Conservation (phyloP, 2,888 invertebrate genomes). For the Tipula vernalis region DNA sequence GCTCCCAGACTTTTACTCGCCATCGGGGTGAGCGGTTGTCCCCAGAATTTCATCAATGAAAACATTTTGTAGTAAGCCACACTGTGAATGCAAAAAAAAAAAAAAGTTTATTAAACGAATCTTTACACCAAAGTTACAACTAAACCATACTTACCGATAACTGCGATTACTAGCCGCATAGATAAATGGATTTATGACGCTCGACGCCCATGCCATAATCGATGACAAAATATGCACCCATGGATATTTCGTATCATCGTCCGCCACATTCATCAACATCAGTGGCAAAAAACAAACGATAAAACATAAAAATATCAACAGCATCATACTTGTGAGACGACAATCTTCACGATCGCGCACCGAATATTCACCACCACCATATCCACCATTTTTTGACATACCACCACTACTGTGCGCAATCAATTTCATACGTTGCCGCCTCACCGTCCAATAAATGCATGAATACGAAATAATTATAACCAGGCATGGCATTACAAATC, state of each 20-base stretch:
- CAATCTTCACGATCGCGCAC: slow-evolving; percentile 49
- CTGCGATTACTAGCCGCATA: slow-evolving; percentile 83
- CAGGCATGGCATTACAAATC: slow-evolving; percentile 70
- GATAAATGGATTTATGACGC: slow-evolving; percentile 80
- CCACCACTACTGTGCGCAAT: slow-evolving; percentile 59
- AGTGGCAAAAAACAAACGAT: slow-evolving; percentile 75
- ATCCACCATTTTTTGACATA: slow-evolving; percentile 23
- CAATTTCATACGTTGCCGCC: slow-evolving; percentile 58
- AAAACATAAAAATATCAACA: slow-evolving; percentile 78
- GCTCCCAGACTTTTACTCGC: slow-evolving; percentile 32
- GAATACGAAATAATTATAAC: slow-evolving; percentile 77
- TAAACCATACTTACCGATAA: slow-evolving; percentile 39
- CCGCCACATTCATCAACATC: slow-evolving; percentile 78
- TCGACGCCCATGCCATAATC: slow-evolving; percentile 79
- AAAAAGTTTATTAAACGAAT: neutral
- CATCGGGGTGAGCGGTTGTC: slow-evolving; percentile 32
- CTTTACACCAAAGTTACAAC: neutral
- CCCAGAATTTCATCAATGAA: slow-evolving; percentile 32
- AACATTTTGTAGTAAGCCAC: slow-evolving; percentile 33
- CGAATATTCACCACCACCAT: neutral
- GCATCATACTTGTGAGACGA: slow-evolving; percentile 76
- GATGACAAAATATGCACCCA: slow-evolving; percentile 72
- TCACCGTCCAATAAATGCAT: slow-evolving; percentile 71
- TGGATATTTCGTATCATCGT: slow-evolving; percentile 61
- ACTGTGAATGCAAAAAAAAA: slow-evolving; percentile 19